A percentile compares a stretch with the other conserved stretches of the same genome.
These are phyloP conservation scores for Trichogramma evanescens DNA, from an alignment of 2,888 invertebrate genomes.

Conservation along the genomic window DNA sequence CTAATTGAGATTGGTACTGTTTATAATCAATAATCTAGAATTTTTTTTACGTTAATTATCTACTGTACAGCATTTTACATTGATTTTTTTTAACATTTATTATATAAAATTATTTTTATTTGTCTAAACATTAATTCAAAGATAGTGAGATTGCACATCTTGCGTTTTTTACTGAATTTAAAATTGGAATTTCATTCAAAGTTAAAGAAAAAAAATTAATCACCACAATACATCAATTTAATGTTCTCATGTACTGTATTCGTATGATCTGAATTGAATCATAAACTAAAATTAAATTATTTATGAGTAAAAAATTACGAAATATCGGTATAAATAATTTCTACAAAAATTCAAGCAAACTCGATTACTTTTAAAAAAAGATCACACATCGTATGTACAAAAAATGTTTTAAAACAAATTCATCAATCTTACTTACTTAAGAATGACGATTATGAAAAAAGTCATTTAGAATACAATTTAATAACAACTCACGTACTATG, in stretches of 20 bases:
- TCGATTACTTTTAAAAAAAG: background rate
- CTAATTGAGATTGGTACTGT: slow-evolving; percentile 45
- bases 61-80: slow-evolving; percentile 49
- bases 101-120: slow-evolving; percentile 35
- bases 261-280: too few species aligned
- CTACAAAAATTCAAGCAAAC: background rate
- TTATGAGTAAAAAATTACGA: too few species aligned
- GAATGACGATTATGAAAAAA: background rate
- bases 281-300: too few species aligned
- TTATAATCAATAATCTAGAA: slow-evolving; percentile 19
- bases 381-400: background rate
- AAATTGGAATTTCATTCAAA: slow-evolving; percentile 2
- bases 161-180: slow-evolving; percentile 17
- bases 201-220: too few species aligned
- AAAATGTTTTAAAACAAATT: background rate
- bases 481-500: background rate
- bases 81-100: slow-evolving; percentile 26
- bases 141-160: slow-evolving; percentile 46
- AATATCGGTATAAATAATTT: background rate
- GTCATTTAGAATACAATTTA: background rate
- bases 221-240: too few species aligned
- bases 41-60: slow-evolving; percentile 43
- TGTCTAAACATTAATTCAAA: slow-evolving; percentile 45
- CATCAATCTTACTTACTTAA: too few species aligned
- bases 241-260: too few species aligned